These are phyloP conservation scores for Brienomyrus brachyistius DNA, from an alignment of 2,113 vertebrate species.

Conservation along the genomic window DNA sequence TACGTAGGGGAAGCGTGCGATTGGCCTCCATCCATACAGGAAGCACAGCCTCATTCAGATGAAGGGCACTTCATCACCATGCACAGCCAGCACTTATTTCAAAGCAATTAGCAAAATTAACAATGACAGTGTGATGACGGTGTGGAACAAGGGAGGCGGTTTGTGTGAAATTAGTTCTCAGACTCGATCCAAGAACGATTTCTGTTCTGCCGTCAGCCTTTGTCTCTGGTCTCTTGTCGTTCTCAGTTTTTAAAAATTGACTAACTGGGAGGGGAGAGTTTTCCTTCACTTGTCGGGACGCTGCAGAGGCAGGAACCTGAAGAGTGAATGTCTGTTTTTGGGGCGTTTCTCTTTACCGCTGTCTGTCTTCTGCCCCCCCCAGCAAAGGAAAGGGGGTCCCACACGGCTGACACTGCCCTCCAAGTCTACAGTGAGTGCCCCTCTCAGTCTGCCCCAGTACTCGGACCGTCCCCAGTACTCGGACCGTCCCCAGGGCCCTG, in stretches of 20 bases:
- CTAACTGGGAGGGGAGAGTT: not conserved
- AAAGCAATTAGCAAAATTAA: not conserved
- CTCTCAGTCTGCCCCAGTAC: not conserved
- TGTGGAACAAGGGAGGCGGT: not conserved
- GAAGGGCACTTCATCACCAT: not conserved
- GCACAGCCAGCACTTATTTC: not conserved
- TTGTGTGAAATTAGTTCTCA: not conserved
- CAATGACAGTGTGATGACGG: not conserved
- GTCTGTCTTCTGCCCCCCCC: conserved; percentile 38
- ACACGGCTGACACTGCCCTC: conserved; percentile 94
- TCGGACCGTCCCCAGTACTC: not conserved
- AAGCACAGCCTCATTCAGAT: not conserved
- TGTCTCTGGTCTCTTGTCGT: not conserved
- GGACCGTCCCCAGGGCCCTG: not conserved
- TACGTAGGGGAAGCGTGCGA: conserved; percentile 28
- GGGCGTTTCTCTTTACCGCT: not conserved
- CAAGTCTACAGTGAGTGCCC: conserved; percentile 91
- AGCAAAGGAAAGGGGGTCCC: conserved; percentile 99
- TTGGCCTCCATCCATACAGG: not conserved
- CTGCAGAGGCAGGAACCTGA: not conserved
- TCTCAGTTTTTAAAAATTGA: not conserved
- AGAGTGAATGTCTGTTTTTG: not conserved
- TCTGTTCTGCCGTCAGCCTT: not conserved
- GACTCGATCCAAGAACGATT: not conserved
- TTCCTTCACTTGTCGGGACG: not conserved